Conservation (phyloP, 2,888 invertebrate species). For the Thera britannica region DNA sequence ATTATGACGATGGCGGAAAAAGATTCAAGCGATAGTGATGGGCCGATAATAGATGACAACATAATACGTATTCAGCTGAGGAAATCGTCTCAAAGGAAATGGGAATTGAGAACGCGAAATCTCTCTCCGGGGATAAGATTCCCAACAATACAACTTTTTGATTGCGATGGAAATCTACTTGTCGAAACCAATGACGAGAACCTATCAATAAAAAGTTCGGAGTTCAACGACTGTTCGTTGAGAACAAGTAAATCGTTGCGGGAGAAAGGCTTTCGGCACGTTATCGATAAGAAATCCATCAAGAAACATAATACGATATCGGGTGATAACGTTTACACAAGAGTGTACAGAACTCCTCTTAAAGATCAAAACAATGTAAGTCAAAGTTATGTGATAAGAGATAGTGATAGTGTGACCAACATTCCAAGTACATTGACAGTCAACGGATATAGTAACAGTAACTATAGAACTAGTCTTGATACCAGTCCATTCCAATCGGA, state of each 20-base stretch:
- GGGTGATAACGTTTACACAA: slow-evolving; percentile 75
- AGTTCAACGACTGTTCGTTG: slow-evolving; percentile 59
- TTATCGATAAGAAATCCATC: slow-evolving; percentile 63
- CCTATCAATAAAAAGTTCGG: slow-evolving; percentile 76
- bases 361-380: slow-evolving; percentile 31
- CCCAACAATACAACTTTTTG: slow-evolving; percentile 86
- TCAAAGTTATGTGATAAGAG: slow-evolving; percentile 41
- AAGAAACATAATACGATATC: slow-evolving; percentile 77
- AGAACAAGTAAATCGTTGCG: slow-evolving; percentile 68
- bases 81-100: slow-evolving; percentile 86
- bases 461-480: slow-evolving; percentile 67
- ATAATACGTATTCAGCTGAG: slow-evolving; percentile 86
- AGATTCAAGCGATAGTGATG: slow-evolving; percentile 73
- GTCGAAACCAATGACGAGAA: slow-evolving; percentile 86
- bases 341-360: slow-evolving; percentile 64
- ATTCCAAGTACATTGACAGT: slow-evolving; percentile 75
- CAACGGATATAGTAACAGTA: slow-evolving; percentile 60
- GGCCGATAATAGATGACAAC: slow-evolving; percentile 80
- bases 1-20: slow-evolving; percentile 66
- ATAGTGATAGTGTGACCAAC: slow-evolving; percentile 67
- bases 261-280: slow-evolving; percentile 73
- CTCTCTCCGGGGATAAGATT: slow-evolving; percentile 85
- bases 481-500: slow-evolving; percentile 71
- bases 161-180: slow-evolving; percentile 86
- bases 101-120: slow-evolving; percentile 87